phyloP scores from a whole-genome alignment of 2,888 invertebrate species.

The Argyra leucocephala region DNA sequence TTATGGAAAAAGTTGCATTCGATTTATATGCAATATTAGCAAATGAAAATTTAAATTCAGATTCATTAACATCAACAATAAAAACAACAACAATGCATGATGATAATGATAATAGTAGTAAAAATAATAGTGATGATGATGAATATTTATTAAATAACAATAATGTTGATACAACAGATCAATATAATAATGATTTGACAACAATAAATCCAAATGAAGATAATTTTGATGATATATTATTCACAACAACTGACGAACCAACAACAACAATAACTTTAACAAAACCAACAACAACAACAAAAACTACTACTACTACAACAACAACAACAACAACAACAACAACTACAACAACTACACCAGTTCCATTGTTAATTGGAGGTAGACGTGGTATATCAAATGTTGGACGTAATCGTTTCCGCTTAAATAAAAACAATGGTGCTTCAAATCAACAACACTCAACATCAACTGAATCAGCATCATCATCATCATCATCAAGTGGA shows the following conservation, averaged over 20 bases:
- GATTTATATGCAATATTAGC: constrained; percentile 73
- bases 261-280: constrained; percentile 48
- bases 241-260: constrained; percentile 41
- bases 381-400: constrained; percentile 31
- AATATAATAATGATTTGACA: constrained; percentile 21
- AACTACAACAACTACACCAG: constrained; percentile 41
- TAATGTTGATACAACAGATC: neutral
- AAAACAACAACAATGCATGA: too few species aligned
- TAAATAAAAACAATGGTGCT: constrained; percentile 26
- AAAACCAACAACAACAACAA: constrained; percentile 47
- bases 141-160: neutral
- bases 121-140: constrained; percentile 31
- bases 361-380: constrained; percentile 33
- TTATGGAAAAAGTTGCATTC: constrained; percentile 73
- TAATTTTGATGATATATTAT: constrained; percentile 31
- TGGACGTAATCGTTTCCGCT: constrained; percentile 40
- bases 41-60: constrained; percentile 52
- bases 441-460: constrained; percentile 27
- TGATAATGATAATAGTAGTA: constrained; percentile 29
- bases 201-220: constrained; percentile 37
- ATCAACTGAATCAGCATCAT: constrained; percentile 46
- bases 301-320: constrained; percentile 47
- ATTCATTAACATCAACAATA: constrained; percentile 39
- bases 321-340: constrained; percentile 45
- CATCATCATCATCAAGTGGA: constrained; percentile 41